Percentiles rank a stretch among this genome's conserved stretches.
phyloP scores from a whole-genome alignment of 2,113 vertebrate genomes.

The Pelmatolapia mariae region DNA sequence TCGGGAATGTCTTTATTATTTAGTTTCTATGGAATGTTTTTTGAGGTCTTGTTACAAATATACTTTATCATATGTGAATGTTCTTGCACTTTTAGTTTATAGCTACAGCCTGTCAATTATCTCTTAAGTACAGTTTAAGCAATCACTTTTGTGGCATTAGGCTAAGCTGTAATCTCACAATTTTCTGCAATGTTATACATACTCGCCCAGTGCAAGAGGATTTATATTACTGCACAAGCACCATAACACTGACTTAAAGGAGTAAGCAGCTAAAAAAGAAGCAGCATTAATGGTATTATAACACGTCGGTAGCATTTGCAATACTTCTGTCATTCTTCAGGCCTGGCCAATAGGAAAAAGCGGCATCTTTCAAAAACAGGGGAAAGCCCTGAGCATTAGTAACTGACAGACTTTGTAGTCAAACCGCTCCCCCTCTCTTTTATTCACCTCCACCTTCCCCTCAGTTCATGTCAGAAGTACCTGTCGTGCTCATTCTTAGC shows the following conservation, averaged over 20 bases:
- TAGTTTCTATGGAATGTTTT: neutral
- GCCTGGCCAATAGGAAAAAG: conserved; percentile 30
- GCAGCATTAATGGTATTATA: neutral
- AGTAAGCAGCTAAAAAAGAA: neutral
- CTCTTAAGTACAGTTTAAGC: conserved; percentile 13
- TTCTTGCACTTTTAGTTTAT: neutral
- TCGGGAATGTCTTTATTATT: neutral
- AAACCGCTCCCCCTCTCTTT: neutral
- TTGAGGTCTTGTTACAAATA: neutral
- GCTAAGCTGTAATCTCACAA: conserved; percentile 16
- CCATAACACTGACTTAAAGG: neutral
- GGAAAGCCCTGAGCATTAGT: conserved; percentile 25
- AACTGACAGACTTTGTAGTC: neutral
- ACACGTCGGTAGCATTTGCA: neutral
- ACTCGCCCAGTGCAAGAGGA: neutral
- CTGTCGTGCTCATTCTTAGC: neutral
- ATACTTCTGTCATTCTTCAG: neutral
- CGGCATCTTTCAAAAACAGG: conserved; percentile 46
- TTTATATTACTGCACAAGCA: neutral
- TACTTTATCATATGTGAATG: neutral
- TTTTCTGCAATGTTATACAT: neutral
- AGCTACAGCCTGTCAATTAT: neutral
- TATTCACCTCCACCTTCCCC: neutral
- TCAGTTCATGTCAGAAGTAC: conserved; percentile 15
- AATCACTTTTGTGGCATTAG: conserved; percentile 16